Evolutionary conservation across 2,888 invertebrate species (phyloP).

Genomic region (Ametastegia equiseti): DNA sequence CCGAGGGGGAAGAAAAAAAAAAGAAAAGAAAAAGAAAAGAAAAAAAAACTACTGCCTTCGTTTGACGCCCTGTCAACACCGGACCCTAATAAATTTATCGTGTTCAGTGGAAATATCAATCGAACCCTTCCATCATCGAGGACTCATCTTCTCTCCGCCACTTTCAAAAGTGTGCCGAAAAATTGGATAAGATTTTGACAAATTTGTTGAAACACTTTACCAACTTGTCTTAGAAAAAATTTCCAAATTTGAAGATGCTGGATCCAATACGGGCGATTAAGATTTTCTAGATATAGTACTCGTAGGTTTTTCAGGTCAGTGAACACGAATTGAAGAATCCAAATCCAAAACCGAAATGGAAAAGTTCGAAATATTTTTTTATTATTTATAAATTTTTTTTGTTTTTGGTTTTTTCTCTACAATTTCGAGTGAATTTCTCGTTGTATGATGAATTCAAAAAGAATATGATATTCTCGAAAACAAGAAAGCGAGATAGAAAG

Average conservation of each 20-base stretch:
- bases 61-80: conserved; percentile 40
- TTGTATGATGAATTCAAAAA: not conserved
- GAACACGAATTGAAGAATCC: no score
- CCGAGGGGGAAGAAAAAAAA: not conserved
- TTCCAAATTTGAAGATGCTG: no score
- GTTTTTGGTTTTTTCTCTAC: not conserved
- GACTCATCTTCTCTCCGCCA: conserved; percentile 2
- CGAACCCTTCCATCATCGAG: conserved; percentile 5
- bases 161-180: not conserved
- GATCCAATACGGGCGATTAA: no score
- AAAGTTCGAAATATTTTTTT: not conserved
- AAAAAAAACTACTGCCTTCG: not conserved
- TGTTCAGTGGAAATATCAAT: conserved; percentile 31
- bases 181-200: not conserved
- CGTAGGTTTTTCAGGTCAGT: no score
- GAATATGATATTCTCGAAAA: not conserved
- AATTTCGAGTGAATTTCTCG: not conserved
- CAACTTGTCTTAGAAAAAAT: no score
- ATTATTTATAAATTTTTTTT: not conserved
- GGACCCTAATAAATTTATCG: conserved; percentile 42
- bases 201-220: no score
- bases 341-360: not conserved
- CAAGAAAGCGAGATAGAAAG: not conserved
- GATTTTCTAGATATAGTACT: no score
- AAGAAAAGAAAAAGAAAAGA: not conserved